Evolutionary conservation across 2,113 vertebrate genomes (phyloP), one percentile per base, ranked within the genome.

Genomic region (Rhea pennata): DNA sequence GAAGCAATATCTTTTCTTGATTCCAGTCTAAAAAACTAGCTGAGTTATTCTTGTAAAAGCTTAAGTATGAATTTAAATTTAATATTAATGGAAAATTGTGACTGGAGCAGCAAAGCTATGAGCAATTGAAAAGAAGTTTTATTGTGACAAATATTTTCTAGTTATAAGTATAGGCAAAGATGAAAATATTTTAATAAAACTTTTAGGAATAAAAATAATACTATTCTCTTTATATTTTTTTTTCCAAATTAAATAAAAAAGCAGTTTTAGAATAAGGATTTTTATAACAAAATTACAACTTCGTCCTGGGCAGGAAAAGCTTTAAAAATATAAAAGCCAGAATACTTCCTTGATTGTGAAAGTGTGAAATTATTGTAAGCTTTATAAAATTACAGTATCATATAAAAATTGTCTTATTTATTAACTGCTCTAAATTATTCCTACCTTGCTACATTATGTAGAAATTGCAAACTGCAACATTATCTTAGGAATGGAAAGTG

Each of bases 401-500:
- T 65, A 69, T 77, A 90, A 33, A 87, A 88, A 42, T 42, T 4
- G 39, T 10, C 14, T 95, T 90, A 83, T 75, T 92, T 95, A 66
- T 87, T 93, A 88, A 3, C 14, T 22, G 90, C 22, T 71, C 42
- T 75, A 85, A 92, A 95, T 83, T 75, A 20, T 77, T 93, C 27
- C 23, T 62, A 51, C 19, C 6, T 66, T 33, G 4, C n/a, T 76
- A 23, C 67, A 83, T 51, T 80, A 66, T 23, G 21, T 64, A 70
- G 62, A 74, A 91, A 53, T 15, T 26, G 42, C 23, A 54, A 64
- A 29, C 54, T 91, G 19, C 24, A 88, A 78, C 24, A 44, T 67
- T 86, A 64, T 48, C 42, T 92, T 67, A 92, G 59, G 44, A 87
- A 64, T 19, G 70, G 64, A 93, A 89, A 78, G 51, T 93, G 92